phyloP scores from a whole-genome alignment of 2,113 vertebrate species.

The Cisticola juncidis region DNA sequence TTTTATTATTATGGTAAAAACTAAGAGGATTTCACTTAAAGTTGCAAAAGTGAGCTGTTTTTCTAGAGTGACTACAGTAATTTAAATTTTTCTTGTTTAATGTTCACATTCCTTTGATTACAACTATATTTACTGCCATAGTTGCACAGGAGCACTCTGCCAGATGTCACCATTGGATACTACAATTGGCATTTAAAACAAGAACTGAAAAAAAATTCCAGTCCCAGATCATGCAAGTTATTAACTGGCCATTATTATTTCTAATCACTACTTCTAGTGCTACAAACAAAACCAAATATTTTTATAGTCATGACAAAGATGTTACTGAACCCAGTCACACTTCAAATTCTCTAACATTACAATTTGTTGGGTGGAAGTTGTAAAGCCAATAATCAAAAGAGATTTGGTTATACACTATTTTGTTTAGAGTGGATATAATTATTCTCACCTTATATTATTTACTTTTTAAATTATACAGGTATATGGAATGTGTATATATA shows the following conservation, averaged over 20 bases:
- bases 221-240: background rate
- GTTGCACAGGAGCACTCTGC: background rate
- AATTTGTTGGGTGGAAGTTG: background rate
- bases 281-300: background rate
- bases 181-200: background rate
- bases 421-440: background rate
- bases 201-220: background rate
- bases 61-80: background rate
- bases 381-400: background rate
- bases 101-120: background rate
- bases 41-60: background rate
- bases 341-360: background rate
- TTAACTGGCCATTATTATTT: background rate
- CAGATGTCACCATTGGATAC: background rate
- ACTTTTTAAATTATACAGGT: background rate
- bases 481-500: background rate
- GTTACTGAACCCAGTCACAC: background rate
- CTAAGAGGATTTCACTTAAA: background rate
- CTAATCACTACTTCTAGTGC: background rate
- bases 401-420: background rate
- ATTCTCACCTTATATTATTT: background rate
- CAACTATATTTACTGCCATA: background rate
- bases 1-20: background rate
- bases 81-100: background rate
- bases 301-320: background rate